phyloP scores from a whole-genome alignment of 2,888 invertebrate species.

The Torymus texanus region DNA sequence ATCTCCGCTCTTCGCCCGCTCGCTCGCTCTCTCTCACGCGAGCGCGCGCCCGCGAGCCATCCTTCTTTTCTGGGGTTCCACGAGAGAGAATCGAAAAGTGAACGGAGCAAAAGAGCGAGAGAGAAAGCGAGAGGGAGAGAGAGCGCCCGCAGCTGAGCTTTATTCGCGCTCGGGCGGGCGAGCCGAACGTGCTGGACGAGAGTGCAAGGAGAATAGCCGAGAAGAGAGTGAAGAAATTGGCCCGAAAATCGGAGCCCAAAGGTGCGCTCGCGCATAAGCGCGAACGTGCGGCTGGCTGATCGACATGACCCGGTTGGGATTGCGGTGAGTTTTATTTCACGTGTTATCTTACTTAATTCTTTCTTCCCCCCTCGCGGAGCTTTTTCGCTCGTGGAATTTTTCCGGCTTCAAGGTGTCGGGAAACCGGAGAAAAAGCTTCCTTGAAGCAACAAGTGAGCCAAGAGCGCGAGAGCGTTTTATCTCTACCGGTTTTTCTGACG shows the following conservation, averaged over 20 bases:
- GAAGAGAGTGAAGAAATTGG: not conserved
- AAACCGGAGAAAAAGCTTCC: too few species aligned
- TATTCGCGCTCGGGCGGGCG: constrained; percentile 47
- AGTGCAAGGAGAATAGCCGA: not conserved
- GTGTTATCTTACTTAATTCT: not conserved
- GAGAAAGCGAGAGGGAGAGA: constrained; percentile 23
- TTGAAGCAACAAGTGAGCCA: too few species aligned
- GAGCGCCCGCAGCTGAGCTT: constrained; percentile 20
- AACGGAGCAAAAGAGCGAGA: constrained; percentile 38
- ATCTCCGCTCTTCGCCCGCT: not conserved
- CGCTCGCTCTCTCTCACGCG: constrained; percentile 6
- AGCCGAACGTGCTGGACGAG: not conserved
- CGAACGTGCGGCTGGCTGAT: constrained; percentile 59
- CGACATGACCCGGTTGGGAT: constrained; percentile 73
- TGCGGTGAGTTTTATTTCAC: constrained; percentile 69
- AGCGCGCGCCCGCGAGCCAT: constrained; percentile 60
- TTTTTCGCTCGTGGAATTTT: not conserved
- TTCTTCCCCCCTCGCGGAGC: not conserved
- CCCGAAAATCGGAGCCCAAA: constrained; percentile 13
- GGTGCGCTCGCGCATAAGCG: constrained; percentile 54
- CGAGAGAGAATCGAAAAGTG: constrained; percentile 7
- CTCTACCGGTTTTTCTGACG: too few species aligned
- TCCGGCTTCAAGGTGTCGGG: too few species aligned
- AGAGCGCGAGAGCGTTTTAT: too few species aligned
- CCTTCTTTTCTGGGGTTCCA: constrained; percentile 10